These are phyloP conservation scores for Cathartes aura DNA, from an alignment of 2,113 vertebrate species.

Conservation along the genomic window DNA sequence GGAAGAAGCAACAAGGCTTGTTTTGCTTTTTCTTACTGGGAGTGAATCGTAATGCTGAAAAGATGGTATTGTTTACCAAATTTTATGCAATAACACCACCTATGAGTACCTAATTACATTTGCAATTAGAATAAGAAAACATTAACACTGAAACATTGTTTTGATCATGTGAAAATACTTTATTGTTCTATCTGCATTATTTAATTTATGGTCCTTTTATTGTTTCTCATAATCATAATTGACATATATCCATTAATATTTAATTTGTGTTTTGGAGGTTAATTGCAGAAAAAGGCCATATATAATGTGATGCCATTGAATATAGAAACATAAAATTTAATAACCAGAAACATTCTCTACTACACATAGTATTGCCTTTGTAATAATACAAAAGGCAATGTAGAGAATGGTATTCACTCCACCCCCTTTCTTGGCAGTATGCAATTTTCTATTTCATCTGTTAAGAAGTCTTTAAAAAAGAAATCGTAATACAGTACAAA, in stretches of 20 bases:
- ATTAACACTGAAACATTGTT: background rate
- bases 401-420: background rate
- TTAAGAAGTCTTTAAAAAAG: background rate
- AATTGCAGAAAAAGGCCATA: slow-evolving; percentile 57
- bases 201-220: slow-evolving; percentile 64
- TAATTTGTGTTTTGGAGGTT: slow-evolving; percentile 71
- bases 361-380: background rate
- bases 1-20: background rate
- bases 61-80: background rate
- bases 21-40: background rate
- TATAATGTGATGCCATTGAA: slow-evolving; percentile 51
- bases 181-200: slow-evolving; percentile 32
- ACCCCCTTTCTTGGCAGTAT: background rate
- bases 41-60: background rate
- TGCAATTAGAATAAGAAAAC: background rate
- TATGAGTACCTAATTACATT: background rate
- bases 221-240: slow-evolving; percentile 64
- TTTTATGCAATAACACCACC: background rate
- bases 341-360: slow-evolving; percentile 19
- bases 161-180: slow-evolving; percentile 5
- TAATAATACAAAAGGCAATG: background rate
- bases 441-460: background rate
- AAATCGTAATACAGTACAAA: background rate
- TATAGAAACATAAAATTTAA: slow-evolving; percentile 46
- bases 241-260: slow-evolving; percentile 67